Conservation (phyloP, 2,888 invertebrate genomes). For the Volucella zonaria region DNA sequence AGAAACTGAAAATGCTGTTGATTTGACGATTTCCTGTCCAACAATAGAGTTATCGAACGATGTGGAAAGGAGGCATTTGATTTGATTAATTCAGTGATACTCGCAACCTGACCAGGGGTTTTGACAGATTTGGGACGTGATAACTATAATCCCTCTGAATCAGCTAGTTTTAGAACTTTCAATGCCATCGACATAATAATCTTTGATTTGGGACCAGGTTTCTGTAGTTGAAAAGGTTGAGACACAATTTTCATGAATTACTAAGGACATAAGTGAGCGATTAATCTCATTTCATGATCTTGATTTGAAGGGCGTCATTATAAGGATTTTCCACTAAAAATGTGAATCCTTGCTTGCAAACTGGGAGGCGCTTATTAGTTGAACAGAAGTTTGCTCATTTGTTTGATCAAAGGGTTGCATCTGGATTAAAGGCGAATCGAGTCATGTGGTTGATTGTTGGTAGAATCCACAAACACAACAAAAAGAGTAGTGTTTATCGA, state of each 20-base stretch:
- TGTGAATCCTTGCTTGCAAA: slow-evolving; percentile 97
- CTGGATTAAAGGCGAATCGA: slow-evolving; percentile 88
- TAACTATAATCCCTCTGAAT: slow-evolving; percentile 74
- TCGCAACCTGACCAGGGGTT: slow-evolving; percentile 74
- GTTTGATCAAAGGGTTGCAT: slow-evolving; percentile 89
- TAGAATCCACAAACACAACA: too few relatives aligned
- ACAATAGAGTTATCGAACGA: slow-evolving; percentile 77
- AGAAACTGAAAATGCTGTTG: slow-evolving; percentile 73
- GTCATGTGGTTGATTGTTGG: too few relatives aligned
- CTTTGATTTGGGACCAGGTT: slow-evolving; percentile 90
- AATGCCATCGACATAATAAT: slow-evolving; percentile 90
- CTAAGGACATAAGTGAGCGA: slow-evolving; percentile 87
- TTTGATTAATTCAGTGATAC: slow-evolving; percentile 47
- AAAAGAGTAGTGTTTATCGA: too few relatives aligned
- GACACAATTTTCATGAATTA: slow-evolving; percentile 87
- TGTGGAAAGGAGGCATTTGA: slow-evolving; percentile 73
- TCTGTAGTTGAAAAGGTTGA: slow-evolving; percentile 91
- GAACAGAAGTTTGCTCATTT: too few relatives aligned
- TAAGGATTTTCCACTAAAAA: too few relatives aligned
- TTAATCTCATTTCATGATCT: slow-evolving; percentile 91
- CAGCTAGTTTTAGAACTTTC: slow-evolving; percentile 79
- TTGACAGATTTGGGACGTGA: slow-evolving; percentile 78
- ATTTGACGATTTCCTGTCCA: slow-evolving; percentile 76
- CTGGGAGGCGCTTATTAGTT: slow-evolving; percentile 93
- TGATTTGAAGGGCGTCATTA: too few relatives aligned